Base-by-base conservation (phyloP, 2,888 invertebrate species). In the Terebella lapidaria region DNA sequence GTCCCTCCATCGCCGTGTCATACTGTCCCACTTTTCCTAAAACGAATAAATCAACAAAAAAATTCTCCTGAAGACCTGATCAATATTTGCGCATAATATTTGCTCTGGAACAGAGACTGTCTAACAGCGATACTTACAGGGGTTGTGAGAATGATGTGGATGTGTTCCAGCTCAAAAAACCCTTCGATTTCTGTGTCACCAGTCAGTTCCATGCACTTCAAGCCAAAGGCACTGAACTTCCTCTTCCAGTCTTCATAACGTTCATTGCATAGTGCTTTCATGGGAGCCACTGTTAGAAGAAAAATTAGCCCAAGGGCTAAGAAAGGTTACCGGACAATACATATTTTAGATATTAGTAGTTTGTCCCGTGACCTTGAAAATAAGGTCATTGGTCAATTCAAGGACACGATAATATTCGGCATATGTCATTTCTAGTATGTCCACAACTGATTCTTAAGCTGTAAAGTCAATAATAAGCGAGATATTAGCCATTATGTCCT, bases 231-330 rank as follows among this genome's bases (percentile, higher is more conserved):
- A 30, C 84, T 83, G 75, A 91, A 88, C 78, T 89, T 89, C 3
- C 81, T 76, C 67, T 85, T 84, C 91, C 91, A 91, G 76, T 90
- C 90, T 1, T 83, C 77, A 57, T 85, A 83, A 62, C 87, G 82
- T 79, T 91, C 90, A 45, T 86, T 85, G 70, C 90, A 90, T 25
- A 91, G 74, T 0, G 90, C 88, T 81, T 91, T 91, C 57, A 90
- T 86, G 0, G 91, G 91, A 1, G 90, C 89, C 84, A 91, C 90
- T 89, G 3, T 15, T 26, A 26, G 10, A 20, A 10, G 26, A 26
- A n/a, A n/a, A n/a, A n/a, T n/a, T n/a, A n/a, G n/a, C n/a, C n/a
- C n/a, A n/a, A n/a, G n/a, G n/a, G n/a, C n/a, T n/a, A n/a, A n/a
- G n/a, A n/a, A n/a, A n/a, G n/a, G n/a, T n/a, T n/a, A n/a, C n/a